phyloP scores from a whole-genome alignment of 2,113 vertebrate genomes.

The Triplophysa tibetana region DNA sequence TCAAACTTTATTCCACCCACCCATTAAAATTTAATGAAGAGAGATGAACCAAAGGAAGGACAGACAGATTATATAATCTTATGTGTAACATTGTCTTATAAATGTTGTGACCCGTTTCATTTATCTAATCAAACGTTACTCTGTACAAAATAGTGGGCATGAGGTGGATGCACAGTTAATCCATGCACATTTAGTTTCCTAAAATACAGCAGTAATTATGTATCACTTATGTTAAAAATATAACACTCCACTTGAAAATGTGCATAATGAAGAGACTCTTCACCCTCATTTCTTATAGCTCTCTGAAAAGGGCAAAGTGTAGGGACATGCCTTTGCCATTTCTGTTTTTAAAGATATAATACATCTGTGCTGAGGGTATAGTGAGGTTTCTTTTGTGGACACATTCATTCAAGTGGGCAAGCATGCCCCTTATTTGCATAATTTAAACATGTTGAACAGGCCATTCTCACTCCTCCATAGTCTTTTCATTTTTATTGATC shows the following conservation, averaged over 20 bases:
- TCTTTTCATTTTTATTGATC: not conserved
- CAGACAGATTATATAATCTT: no score
- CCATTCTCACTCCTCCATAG: not conserved
- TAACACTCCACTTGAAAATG: conserved; percentile 28
- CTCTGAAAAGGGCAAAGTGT: conserved; percentile 17
- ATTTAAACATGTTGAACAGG: not conserved
- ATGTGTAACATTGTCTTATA: no score
- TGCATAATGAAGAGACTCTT: conserved; percentile 36
- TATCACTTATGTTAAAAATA: conserved; percentile 17
- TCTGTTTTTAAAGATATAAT: conserved; percentile 28
- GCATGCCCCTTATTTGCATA: not conserved
- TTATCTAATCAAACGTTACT: no score
- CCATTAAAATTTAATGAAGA: not conserved
- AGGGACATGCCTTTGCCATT: not conserved
- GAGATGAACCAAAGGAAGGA: not conserved
- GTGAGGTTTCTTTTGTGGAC: conserved; percentile 10
- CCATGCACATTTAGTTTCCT: not conserved
- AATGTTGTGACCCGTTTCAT: no score
- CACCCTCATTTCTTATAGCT: conserved; percentile 11
- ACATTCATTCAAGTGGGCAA: conserved; percentile 26
- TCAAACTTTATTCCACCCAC: no score
- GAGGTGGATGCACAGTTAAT: not conserved
- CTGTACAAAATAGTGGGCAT: no score
- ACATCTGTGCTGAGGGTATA: conserved; percentile 6
- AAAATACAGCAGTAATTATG: conserved; percentile 5